Percentiles rank a stretch among this genome's conserved stretches.
These are phyloP conservation scores for Diarsia dahlii DNA, from an alignment of 2,888 invertebrate species.

Conservation along the genomic window DNA sequence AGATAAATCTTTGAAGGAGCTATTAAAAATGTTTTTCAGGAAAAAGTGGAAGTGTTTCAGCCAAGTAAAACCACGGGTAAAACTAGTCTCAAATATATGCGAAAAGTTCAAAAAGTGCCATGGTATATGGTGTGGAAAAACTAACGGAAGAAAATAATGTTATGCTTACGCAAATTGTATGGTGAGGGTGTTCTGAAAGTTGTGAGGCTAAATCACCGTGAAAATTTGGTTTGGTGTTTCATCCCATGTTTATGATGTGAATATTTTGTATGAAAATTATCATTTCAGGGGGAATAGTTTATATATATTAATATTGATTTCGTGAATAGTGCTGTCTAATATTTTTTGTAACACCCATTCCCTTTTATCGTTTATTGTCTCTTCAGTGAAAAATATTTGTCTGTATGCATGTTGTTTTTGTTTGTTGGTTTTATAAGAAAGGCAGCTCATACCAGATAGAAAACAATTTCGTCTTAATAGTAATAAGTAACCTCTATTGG, in stretches of 20 bases:
- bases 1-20: not conserved
- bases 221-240: slow-evolving; percentile 14
- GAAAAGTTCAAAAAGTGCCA: slow-evolving; percentile 46
- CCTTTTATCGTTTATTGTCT: not conserved
- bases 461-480: not conserved
- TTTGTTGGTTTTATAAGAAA: too few species aligned
- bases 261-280: slow-evolving; percentile 40
- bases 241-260: slow-evolving; percentile 33
- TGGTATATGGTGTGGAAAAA: slow-evolving; percentile 61
- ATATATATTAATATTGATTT: slow-evolving; percentile 22
- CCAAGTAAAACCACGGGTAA: not conserved
- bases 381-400: not conserved
- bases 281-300: slow-evolving; percentile 23
- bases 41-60: not conserved
- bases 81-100: slow-evolving; percentile 17
- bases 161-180: slow-evolving; percentile 44
- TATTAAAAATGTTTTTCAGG: not conserved
- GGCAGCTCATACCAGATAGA: not conserved
- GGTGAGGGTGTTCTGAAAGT: slow-evolving; percentile 17
- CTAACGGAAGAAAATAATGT: slow-evolving; percentile 51
- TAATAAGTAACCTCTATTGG: too few species aligned
- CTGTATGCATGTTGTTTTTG: not conserved
- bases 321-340: not conserved
- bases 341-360: not conserved
- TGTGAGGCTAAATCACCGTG: slow-evolving; percentile 27